Percentiles rank a stretch among this genome's conserved stretches.
Evolutionary conservation across 2,797 vertebrate species (phyloP).

Genomic region (Bradypus variegatus): DNA sequence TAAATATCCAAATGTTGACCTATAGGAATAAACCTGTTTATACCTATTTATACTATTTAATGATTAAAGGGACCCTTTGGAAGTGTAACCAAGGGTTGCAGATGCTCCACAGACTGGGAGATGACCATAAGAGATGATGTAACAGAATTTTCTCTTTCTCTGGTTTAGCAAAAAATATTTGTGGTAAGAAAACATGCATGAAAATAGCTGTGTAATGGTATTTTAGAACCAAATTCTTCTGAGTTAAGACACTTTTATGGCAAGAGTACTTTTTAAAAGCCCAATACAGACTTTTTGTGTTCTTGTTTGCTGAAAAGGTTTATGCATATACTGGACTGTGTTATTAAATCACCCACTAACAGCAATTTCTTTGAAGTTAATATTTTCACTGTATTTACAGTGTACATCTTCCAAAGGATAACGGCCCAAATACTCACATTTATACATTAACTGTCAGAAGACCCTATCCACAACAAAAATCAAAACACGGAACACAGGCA

Average conservation of each 20-base stretch:
- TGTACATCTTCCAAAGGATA: not conserved
- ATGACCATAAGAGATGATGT: not conserved
- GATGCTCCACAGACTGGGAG: not conserved
- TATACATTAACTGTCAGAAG: conserved; percentile 9
- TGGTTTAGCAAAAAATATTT: not conserved
- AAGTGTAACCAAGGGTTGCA: not conserved
- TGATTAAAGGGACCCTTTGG: not conserved
- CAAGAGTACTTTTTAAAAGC: not conserved
- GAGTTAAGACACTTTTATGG: not conserved
- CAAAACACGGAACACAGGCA: not conserved
- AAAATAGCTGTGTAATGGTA: not conserved
- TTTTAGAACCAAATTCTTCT: not conserved
- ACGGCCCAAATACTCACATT: not conserved
- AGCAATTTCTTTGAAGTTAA: conserved; percentile 8
- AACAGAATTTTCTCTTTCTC: not conserved
- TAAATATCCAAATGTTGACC: not conserved
- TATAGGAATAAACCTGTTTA: not conserved
- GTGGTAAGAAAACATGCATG: not conserved
- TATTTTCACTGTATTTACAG: not conserved
- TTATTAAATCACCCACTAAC: conserved; percentile 4
- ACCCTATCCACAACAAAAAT: not conserved
- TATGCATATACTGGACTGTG: not conserved
- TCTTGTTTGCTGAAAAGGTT: not conserved
- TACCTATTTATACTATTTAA: not conserved
- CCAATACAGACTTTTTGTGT: not conserved